Conservation (phyloP, 2,888 invertebrate genomes). For the Phengaris arion region DNA sequence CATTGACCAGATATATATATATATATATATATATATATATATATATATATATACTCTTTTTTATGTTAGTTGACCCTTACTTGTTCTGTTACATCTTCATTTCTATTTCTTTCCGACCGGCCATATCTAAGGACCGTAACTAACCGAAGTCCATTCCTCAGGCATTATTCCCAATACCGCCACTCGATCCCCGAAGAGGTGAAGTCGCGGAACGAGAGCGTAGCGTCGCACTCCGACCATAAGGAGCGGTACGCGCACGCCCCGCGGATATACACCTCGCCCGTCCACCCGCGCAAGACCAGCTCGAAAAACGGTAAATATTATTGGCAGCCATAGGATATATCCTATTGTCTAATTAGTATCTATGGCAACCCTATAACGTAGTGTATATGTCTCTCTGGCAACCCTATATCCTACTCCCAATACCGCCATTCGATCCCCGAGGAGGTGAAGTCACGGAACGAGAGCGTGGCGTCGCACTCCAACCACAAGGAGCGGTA, state of each 20-base stretch:
- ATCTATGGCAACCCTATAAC: slow-evolving; percentile 35
- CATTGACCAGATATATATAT: no score
- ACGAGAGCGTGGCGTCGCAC: no score
- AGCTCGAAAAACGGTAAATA: slow-evolving; percentile 64
- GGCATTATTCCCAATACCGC: slow-evolving; percentile 57
- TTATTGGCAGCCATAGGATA: background rate
- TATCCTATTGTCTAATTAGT: no score
- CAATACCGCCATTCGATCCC: no score
- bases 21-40: no score
- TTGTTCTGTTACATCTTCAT: no score
- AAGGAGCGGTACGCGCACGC: slow-evolving; percentile 59
- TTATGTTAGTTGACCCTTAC: no score
- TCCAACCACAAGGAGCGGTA: no score
- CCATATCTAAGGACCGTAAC: background rate
- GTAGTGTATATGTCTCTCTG: background rate
- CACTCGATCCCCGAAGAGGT: slow-evolving; percentile 73
- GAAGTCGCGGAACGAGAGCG: slow-evolving; percentile 65
- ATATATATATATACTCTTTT: no score
- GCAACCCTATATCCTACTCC: background rate
- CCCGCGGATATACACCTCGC: slow-evolving; percentile 58
- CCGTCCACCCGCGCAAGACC: background rate
- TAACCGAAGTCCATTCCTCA: slow-evolving; percentile 35
- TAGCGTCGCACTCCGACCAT: no score
- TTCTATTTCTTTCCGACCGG: no score
- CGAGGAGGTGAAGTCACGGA: no score